Conservation (phyloP, 2,797 vertebrate genomes). For the Pangasius mekongensis region DNA sequence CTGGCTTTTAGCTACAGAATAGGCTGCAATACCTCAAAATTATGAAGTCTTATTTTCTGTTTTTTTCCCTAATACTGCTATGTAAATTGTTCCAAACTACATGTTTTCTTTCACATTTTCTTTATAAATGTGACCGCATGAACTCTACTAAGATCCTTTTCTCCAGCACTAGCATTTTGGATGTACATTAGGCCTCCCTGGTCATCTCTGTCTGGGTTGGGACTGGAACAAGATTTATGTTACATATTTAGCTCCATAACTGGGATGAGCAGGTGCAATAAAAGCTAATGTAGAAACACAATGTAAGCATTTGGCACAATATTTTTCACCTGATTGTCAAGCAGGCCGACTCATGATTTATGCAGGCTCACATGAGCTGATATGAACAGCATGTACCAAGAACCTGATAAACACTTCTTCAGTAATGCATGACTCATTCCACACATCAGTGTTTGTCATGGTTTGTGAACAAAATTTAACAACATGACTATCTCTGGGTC, state of each 20-base stretch:
- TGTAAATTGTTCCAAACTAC: not conserved
- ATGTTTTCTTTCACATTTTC: not conserved
- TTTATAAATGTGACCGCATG: not conserved
- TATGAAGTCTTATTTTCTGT: not conserved
- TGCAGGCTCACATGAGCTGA: not conserved
- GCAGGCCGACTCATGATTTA: not conserved
- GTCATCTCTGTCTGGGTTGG: not conserved
- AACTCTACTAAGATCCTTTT: not conserved
- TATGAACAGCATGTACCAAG: not conserved
- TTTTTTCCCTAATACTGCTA: not conserved
- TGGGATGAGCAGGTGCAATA: constrained; percentile 12
- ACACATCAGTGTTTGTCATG: not conserved
- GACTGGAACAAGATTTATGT: not conserved
- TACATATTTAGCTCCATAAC: not conserved
- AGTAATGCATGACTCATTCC: constrained; percentile 21
- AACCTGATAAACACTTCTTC: not conserved
- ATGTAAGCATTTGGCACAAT: not conserved
- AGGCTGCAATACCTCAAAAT: not conserved
- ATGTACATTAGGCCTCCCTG: not conserved
- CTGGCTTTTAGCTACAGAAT: not conserved
- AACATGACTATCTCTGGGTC: not conserved
- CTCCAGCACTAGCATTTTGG: not conserved
- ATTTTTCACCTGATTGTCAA: not conserved
- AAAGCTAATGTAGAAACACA: not conserved
- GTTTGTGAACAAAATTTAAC: not conserved